A percentile compares a stretch with the other conserved stretches of the same genome.
Evolutionary conservation across 2,888 invertebrate genomes (phyloP).

Genomic region (Polylopha cassiicola): DNA sequence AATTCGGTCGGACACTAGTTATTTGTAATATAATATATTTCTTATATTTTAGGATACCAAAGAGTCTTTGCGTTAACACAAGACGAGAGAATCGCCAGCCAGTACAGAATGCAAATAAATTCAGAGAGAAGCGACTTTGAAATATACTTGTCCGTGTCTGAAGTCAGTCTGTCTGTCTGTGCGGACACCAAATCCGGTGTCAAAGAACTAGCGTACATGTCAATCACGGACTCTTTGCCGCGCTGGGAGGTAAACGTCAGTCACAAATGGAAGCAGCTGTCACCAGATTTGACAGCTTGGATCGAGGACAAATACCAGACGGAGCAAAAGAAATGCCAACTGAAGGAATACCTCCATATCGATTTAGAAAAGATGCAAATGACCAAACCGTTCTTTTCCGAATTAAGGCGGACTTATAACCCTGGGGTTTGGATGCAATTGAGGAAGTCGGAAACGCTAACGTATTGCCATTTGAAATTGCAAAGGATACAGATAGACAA

Average conservation of each 20-base stretch:
- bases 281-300: constrained; percentile 87
- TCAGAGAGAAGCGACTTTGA: constrained; percentile 83
- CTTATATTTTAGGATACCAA: too few species aligned
- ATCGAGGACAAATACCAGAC: constrained; percentile 86
- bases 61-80: constrained; percentile 86
- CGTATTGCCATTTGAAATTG: constrained; percentile 81
- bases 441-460: constrained; percentile 82
- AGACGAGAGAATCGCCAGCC: constrained; percentile 82
- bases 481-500: constrained; percentile 86
- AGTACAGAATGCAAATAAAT: constrained; percentile 77
- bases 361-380: constrained; percentile 91
- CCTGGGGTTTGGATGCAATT: constrained; percentile 86
- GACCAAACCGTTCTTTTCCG: constrained; percentile 90
- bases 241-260: constrained; percentile 90
- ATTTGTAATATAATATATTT: too few species aligned
- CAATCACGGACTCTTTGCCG: constrained; percentile 82
- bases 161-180: constrained; percentile 81
- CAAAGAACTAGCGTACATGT: constrained; percentile 83
- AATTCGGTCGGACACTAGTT: too few species aligned
- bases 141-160: constrained; percentile 81
- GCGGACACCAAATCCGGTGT: constrained; percentile 53
- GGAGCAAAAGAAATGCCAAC: constrained; percentile 82
- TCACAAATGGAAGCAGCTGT: constrained; percentile 86
- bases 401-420: constrained; percentile 82
- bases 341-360: constrained; percentile 87